Conservation (phyloP, 2,888 invertebrate genomes). For the Thereva nobilitata region DNA sequence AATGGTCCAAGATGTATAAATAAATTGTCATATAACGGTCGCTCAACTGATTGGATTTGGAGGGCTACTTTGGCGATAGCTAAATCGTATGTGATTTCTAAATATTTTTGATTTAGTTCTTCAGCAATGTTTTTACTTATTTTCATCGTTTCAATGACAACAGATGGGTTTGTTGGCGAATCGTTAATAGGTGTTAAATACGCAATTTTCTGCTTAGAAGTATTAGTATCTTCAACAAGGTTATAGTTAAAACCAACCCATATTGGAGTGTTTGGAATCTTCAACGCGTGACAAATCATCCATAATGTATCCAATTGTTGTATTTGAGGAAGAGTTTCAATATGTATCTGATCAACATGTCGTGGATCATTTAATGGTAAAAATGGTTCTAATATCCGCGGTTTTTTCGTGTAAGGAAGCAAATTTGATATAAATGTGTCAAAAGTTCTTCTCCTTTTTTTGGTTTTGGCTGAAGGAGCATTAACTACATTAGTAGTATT, state of each 20-base stretch:
- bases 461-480: too few relatives aligned
- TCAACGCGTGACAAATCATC: not conserved
- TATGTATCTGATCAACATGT: not conserved
- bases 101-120: slow-evolving; percentile 38
- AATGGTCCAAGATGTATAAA: slow-evolving; percentile 45
- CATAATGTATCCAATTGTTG: not conserved
- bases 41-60: slow-evolving; percentile 45
- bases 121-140: slow-evolving; percentile 43
- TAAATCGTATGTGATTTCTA: slow-evolving; percentile 46
- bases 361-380: not conserved
- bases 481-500: too few relatives aligned
- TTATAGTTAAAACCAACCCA: not conserved
- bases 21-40: slow-evolving; percentile 40
- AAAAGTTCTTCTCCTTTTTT: slow-evolving; percentile 18
- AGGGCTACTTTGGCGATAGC: slow-evolving; percentile 46
- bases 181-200: slow-evolving; percentile 50
- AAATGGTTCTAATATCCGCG: not conserved
- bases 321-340: not conserved
- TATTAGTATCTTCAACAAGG: slow-evolving; percentile 38
- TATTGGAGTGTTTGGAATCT: not conserved
- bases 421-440: slow-evolving; percentile 12
- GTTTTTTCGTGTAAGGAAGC: slow-evolving; percentile 15
- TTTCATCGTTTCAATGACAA: slow-evolving; percentile 47
- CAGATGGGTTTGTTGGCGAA: slow-evolving; percentile 48
- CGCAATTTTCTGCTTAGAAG: slow-evolving; percentile 46